Evolutionary conservation across 2,113 vertebrate species (phyloP), one percentile per base, ranked within the genome.

Genomic region (Petrocephalus microphthalmus): DNA sequence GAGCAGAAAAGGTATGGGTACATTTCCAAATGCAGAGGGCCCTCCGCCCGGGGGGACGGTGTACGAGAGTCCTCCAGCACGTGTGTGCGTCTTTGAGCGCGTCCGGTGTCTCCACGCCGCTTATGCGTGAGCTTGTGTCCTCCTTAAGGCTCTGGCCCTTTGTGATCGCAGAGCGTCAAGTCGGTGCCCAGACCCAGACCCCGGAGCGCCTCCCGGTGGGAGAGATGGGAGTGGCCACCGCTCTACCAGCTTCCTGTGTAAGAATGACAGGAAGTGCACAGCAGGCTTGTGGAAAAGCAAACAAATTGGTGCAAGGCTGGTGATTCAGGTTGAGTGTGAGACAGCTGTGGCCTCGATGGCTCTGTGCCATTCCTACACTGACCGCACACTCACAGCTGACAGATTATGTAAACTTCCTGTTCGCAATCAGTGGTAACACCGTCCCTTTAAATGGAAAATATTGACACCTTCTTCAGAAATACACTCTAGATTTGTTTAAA

Each of bases 191-290:
- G 17, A 33, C 49, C 52, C 54, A 25, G n/a, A 29, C 33, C 25
- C 42, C 47, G 11, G 25, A 17, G 33, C 2, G 17, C 49, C 37
- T 83, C n/a, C 56, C 29, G 10, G 19, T 51, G 88, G 33, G 88
- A 87, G 81, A 88, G 89, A 85, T 52, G 84, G 89, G 88, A 85
- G 60, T 33, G 45, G 87, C 42, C 49, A 10, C 71, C 7, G 67
- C 89, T 89, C 83, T 67, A 51, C 83, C 87, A 87, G 93, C 90
- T 97, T 97, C 96, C 96, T 97, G 95, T 94, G 87, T 90, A 97
- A 96, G 95, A 97, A 97, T 97, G 94, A 95, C 93, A 97, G 96
- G 97, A 97, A 97, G 94, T 93, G 93, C 95, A 95, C 93, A 92
- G 91, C 93, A 89, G 92, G 90, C 92, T 93, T 88, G 91, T 89